Base-by-base conservation (phyloP, 2,113 vertebrate genomes). In the Syngnathoides biaculeatus region DNA sequence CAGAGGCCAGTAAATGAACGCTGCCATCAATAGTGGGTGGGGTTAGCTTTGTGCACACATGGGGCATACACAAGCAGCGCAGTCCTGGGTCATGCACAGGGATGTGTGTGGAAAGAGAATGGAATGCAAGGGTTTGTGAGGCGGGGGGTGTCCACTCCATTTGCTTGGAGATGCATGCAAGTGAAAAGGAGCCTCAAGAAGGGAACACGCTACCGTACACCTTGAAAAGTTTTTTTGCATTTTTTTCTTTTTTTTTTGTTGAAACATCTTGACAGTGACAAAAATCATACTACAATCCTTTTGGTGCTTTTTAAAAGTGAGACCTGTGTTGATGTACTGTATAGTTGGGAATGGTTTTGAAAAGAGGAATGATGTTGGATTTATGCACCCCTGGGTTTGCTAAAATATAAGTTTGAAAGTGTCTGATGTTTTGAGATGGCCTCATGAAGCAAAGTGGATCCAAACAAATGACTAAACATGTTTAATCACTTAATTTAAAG, bases 11-110 rank as follows among this genome's bases (percentile, higher is more conserved):
- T 91, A 75, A 89, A 93, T 87, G 87, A 94, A 87, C 71, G 71
- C 83, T 69, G 78, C 86, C 71, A 61, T 61, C 38, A 61, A 22
- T 61, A 24, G 59, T 27, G 38, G 59, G 38, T 4, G 80, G 67
- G 72, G 26, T 68, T 68, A 42, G 55, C 71, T 77, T 48, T 84
- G 84, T 88, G 84, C 82, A 95, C 95, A 95, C 94, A 95, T 87
- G 91, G 90, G 90, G 93, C 90, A 94, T 79, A 89, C 89, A 92
- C 93, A 96, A 83, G 92, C 88, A 92, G 89, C 81, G 72, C 90
- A 90, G 85, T 88, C 90, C 88, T 58, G 80, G 83, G 82, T 81
- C 91, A 92, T 92, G 91, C 91, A 92, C 80, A 86, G 43, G 81
- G 84, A 84, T 73, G 84, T 87, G 89, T 87, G 80, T 85, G 63